A percentile compares a stretch with the other conserved stretches of the same genome.
Evolutionary conservation across 2,888 invertebrate genomes (phyloP).

Genomic region (Andrena trimmerana): DNA sequence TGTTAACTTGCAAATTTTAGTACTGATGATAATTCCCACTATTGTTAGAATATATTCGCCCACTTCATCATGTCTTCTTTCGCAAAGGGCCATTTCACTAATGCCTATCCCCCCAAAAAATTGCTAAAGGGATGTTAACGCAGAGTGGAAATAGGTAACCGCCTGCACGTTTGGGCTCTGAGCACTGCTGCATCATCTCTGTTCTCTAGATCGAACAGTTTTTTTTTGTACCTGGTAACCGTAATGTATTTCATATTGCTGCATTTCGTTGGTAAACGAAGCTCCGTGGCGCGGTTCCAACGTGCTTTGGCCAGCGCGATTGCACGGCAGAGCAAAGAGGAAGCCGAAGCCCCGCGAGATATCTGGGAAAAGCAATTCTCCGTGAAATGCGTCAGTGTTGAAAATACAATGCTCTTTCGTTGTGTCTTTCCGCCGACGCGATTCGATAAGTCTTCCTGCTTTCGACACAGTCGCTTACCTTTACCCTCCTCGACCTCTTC

Average conservation of each 20-base stretch:
- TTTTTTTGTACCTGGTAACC: constrained; percentile 56
- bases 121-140: background rate
- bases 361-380: constrained; percentile 71
- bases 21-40: no score
- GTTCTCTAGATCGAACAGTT: constrained; percentile 58
- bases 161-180: background rate
- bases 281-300: constrained; percentile 79
- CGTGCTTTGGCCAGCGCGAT: constrained; percentile 75
- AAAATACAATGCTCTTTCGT: constrained; percentile 52
- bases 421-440: constrained; percentile 9
- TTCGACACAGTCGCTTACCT: constrained; percentile 55
- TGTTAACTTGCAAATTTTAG: no score
- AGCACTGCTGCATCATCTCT: constrained; percentile 24
- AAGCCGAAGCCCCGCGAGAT: constrained; percentile 63
- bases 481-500: background rate
- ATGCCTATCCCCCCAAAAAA: no score
- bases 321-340: constrained; percentile 64
- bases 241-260: constrained; percentile 76
- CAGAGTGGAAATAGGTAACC: background rate
- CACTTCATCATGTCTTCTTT: no score
- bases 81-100: background rate
- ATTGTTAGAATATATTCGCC: no score
- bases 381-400: constrained; percentile 66
- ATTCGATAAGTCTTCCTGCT: constrained; percentile 37
- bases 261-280: constrained; percentile 73